Conservation (phyloP, 2,888 invertebrate species). For the Chironomus riparius region DNA sequence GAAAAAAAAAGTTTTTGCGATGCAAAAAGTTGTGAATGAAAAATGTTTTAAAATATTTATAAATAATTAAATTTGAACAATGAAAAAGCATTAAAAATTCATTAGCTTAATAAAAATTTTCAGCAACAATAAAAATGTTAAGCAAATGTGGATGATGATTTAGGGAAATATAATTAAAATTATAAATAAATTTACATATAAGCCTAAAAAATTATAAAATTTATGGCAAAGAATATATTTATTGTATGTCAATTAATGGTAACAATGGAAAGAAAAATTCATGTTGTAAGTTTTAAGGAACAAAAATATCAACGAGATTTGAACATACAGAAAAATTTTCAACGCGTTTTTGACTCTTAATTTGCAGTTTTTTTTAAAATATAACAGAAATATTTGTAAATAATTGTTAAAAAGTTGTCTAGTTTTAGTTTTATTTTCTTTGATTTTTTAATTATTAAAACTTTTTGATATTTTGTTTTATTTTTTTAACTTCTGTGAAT, state of each 20-base stretch:
- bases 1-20: background rate
- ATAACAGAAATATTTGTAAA: no score
- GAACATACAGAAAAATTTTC: background rate
- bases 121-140: background rate
- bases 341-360: background rate
- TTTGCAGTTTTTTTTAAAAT: no score
- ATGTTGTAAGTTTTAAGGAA: background rate
- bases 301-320: background rate
- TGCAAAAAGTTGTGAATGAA: background rate
- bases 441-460: no score
- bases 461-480: no score
- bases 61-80: background rate
- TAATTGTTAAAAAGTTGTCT: background rate
- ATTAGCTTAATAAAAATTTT: background rate
- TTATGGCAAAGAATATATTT: background rate
- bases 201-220: background rate
- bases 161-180: background rate
- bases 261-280: background rate
- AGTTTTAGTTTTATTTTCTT: no score
- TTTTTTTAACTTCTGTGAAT: no score
- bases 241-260: conserved; percentile 3
- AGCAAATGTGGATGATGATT: background rate
- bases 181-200: background rate
- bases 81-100: background rate
- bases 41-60: background rate